Evolutionary conservation across 2,888 invertebrate species (phyloP).

Genomic region (Mylabris sibirica): DNA sequence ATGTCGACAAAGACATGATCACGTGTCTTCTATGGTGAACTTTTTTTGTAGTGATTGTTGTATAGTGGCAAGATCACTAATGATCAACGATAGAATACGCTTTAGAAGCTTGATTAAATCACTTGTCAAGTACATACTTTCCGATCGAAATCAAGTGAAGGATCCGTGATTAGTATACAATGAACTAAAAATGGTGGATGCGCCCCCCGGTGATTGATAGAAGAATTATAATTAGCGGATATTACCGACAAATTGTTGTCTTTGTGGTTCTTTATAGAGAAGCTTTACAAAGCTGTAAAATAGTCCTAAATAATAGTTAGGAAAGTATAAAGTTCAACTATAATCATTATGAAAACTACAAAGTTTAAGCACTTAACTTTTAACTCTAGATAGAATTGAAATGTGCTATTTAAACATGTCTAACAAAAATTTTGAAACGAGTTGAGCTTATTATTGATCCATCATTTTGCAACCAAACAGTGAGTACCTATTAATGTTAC

Average conservation of each 20-base stretch:
- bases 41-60: neutral
- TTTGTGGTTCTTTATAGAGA: neutral
- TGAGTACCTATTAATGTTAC: neutral
- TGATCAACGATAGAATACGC: neutral
- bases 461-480: neutral
- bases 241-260: neutral
- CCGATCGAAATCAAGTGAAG: neutral
- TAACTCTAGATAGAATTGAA: neutral
- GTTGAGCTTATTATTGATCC: neutral
- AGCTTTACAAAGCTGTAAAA: neutral
- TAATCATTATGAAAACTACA: neutral
- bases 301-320: neutral
- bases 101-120: neutral
- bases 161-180: neutral
- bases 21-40: neutral
- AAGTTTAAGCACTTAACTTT: neutral
- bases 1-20: conserved; percentile 15
- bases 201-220: neutral
- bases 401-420: neutral
- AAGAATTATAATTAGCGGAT: neutral
- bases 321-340: neutral
- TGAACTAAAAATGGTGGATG: conserved; percentile 7
- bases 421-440: neutral
- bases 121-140: conserved; percentile 1
- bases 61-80: neutral